These are phyloP conservation scores for Drosophila triauraria DNA, from an alignment of 1,140 invertebrate genomes.

Conservation along the genomic window DNA sequence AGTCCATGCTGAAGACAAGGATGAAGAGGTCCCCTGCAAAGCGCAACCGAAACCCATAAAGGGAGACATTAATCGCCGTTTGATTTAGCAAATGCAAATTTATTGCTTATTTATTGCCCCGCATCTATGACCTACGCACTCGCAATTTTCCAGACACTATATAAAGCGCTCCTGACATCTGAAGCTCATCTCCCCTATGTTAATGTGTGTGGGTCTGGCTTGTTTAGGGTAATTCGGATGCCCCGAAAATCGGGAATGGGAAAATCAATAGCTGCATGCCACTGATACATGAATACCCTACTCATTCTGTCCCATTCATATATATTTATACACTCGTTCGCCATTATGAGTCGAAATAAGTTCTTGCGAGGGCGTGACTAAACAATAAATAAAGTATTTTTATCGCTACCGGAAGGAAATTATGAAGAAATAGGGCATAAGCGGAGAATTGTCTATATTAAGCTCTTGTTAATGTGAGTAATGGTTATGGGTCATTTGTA, in stretches of 20 bases:
- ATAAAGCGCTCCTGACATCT: constrained; percentile 45
- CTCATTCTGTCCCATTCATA: constrained; percentile 16
- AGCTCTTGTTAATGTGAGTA: neutral
- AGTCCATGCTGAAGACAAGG: constrained; percentile 93
- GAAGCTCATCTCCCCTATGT: constrained; percentile 48
- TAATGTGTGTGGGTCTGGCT: constrained; percentile 28
- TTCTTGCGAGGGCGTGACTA: constrained; percentile 25
- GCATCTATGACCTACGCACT: constrained; percentile 44
- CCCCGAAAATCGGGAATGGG: constrained; percentile 12
- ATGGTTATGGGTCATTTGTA: no score
- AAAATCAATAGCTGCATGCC: constrained; percentile 39
- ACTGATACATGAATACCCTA: constrained; percentile 36
- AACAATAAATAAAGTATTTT: constrained; percentile 25
- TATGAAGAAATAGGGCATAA: neutral
- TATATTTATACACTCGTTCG: constrained; percentile 15
- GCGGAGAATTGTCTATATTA: neutral
- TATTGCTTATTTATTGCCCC: constrained; percentile 70
- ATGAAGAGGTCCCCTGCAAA: constrained; percentile 93
- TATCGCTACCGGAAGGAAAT: constrained; percentile 1
- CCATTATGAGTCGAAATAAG: neutral
- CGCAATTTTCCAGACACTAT: constrained; percentile 51
- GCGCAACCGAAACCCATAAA: constrained; percentile 40
- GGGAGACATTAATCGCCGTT: constrained; percentile 58
- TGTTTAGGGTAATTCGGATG: constrained; percentile 41
- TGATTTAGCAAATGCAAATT: constrained; percentile 77